A percentile compares a stretch with the other conserved stretches of the same genome.
Evolutionary conservation across 92 coral and sea anemone species (phyloP).

Genomic region (Hydrozoanthus gracilis): DNA sequence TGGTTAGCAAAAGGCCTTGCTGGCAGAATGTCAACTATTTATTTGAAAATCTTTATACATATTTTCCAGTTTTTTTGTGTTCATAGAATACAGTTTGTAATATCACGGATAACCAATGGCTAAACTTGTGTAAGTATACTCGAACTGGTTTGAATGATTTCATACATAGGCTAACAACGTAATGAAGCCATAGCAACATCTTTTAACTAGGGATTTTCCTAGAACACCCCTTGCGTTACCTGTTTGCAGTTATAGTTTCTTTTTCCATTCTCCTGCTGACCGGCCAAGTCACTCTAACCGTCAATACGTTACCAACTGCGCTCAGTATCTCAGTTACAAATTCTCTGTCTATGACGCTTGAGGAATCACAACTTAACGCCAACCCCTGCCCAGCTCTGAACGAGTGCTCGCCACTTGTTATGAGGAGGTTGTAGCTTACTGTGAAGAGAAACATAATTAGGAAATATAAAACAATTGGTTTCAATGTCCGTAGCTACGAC

Average conservation of each 20-base stretch:
- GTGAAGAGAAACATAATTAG: background rate
- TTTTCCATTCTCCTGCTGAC: background rate
- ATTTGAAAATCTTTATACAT: too few species aligned
- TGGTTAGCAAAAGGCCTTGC: too few species aligned
- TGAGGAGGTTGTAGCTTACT: slow-evolving; percentile 47
- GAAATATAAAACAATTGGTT: background rate
- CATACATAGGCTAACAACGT: too few species aligned
- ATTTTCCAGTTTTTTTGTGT: too few species aligned
- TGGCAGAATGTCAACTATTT: too few species aligned
- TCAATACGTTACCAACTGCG: slow-evolving; percentile 59
- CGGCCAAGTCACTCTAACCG: slow-evolving; percentile 71
- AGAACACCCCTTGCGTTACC: background rate
- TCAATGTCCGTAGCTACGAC: background rate
- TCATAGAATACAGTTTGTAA: too few species aligned
- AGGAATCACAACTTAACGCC: slow-evolving; percentile 58
- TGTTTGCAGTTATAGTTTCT: slow-evolving; percentile 9
- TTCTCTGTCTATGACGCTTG: slow-evolving; percentile 64
- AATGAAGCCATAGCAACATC: too few species aligned
- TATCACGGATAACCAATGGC: too few species aligned
- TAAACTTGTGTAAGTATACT: too few species aligned
- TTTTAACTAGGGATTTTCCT: too few species aligned
- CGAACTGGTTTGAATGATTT: too few species aligned
- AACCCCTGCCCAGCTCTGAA: slow-evolving; percentile 67
- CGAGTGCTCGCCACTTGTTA: slow-evolving; percentile 43
- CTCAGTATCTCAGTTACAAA: slow-evolving; percentile 66